A percentile compares a stretch with the other conserved stretches of the same genome.
Evolutionary conservation across 2,797 vertebrate species (phyloP).

Genomic region (Xiphorhynchus erythropygius): DNA sequence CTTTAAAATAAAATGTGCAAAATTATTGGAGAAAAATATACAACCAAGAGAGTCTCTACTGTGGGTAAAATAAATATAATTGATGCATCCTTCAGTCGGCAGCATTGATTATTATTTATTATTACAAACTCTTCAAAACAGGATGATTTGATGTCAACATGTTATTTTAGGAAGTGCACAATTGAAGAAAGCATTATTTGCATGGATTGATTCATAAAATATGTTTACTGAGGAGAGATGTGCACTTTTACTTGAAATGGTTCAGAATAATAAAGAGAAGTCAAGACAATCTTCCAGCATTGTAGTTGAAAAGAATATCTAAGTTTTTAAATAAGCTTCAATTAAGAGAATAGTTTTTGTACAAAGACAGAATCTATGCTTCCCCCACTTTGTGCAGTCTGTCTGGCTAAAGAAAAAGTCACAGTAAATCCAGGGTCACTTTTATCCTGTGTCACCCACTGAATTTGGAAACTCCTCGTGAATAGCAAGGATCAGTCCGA

Average conservation of each 20-base stretch:
- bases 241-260: slow-evolving; percentile 62
- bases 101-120: slow-evolving; percentile 76
- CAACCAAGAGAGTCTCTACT: slow-evolving; percentile 25
- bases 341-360: slow-evolving; percentile 38
- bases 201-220: slow-evolving; percentile 66
- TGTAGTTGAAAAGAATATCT: slow-evolving; percentile 20
- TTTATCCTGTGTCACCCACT: slow-evolving; percentile 53
- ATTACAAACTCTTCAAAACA: slow-evolving; percentile 71
- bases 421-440: slow-evolving; percentile 31
- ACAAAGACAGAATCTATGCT: background rate
- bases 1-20: slow-evolving; percentile 54
- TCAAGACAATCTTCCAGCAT: slow-evolving; percentile 33
- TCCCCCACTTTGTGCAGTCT: background rate
- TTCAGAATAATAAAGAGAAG: slow-evolving; percentile 55
- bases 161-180: slow-evolving; percentile 62
- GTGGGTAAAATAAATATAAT: slow-evolving; percentile 68
- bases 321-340: slow-evolving; percentile 52
- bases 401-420: slow-evolving; percentile 39
- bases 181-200: slow-evolving; percentile 59
- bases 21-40: slow-evolving; percentile 50
- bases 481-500: slow-evolving; percentile 66
- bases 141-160: slow-evolving; percentile 68
- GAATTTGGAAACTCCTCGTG: slow-evolving; percentile 71
- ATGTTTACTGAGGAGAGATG: slow-evolving; percentile 59
- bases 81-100: slow-evolving; percentile 60